Conservation (phyloP, 1,140 invertebrate genomes). For the Trigoniulus corallinus region DNA sequence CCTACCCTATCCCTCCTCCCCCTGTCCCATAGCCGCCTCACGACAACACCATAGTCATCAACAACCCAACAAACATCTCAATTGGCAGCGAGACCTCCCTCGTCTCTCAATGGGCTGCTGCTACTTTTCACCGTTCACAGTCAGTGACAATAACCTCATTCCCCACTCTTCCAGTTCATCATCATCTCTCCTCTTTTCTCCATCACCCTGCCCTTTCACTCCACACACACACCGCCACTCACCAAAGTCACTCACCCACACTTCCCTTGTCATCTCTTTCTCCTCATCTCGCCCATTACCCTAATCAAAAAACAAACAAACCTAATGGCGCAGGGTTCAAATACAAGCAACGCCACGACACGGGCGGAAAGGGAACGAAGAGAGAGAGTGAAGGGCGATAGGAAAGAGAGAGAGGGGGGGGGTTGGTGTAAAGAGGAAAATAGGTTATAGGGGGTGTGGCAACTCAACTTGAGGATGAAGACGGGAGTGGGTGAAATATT, state of each 20-base stretch:
- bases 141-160: background rate
- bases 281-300: conserved; percentile 28
- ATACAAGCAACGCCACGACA: background rate
- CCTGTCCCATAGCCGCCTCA: too few relatives aligned
- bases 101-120: background rate
- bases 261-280: background rate
- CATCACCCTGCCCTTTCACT: too few relatives aligned
- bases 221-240: too few relatives aligned
- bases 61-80: background rate
- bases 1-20: too few relatives aligned
- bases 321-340: conserved; percentile 53
- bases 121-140: background rate
- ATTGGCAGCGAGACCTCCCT: background rate
- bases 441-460: too few relatives aligned
- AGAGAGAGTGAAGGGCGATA: too few relatives aligned
- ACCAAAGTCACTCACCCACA: too few relatives aligned
- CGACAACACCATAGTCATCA: too few relatives aligned
- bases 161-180: background rate
- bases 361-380: conserved; percentile 38
- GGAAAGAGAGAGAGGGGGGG: too few relatives aligned
- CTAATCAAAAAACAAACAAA: conserved; percentile 69
- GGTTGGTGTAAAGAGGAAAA: too few relatives aligned
- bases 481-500: too few relatives aligned
- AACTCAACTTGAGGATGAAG: too few relatives aligned
- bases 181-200: conserved; percentile 1